Evolutionary conservation across 2,113 vertebrate genomes (phyloP).

Genomic region (Ctenodactylus gundi): DNA sequence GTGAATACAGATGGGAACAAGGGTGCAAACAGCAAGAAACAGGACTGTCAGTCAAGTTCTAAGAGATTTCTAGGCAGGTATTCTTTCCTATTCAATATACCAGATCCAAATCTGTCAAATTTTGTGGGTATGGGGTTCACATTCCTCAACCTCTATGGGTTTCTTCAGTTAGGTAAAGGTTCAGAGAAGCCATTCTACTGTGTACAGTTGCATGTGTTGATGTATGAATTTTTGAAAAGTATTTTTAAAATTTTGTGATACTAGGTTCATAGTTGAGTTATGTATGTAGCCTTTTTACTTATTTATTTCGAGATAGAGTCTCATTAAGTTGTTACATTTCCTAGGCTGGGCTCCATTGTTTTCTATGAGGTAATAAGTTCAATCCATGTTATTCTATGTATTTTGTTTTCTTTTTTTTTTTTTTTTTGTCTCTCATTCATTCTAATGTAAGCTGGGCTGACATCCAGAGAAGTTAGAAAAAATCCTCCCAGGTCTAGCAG

Average conservation of each 20-base stretch:
- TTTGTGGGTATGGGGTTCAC: not conserved
- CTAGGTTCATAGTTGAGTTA: not conserved
- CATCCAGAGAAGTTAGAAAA: not conserved
- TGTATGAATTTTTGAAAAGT: no score
- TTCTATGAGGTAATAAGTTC: not conserved
- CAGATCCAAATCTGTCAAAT: not conserved
- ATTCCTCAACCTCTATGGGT: not conserved
- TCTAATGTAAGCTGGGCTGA: constrained; percentile 28
- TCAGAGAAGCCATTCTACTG: not conserved
- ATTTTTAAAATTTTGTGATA: not conserved
- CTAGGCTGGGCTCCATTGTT: not conserved
- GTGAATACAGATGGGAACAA: not conserved
- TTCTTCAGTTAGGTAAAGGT: not conserved
- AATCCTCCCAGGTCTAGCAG: constrained; percentile 26
- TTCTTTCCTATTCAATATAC: not conserved
- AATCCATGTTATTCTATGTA: not conserved
- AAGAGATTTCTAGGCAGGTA: not conserved
- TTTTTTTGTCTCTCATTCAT: not conserved
- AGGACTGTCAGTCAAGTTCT: not conserved
- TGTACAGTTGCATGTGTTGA: not conserved
- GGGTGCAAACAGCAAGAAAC: not conserved
- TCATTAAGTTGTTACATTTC: not conserved
- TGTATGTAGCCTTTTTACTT: not conserved
- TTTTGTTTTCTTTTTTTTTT: constrained; percentile 11
- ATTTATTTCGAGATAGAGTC: not conserved